A percentile compares a stretch with the other conserved stretches of the same genome.
Conservation (phyloP, 1,140 invertebrate genomes). For the Whitmania pigra region DNA sequence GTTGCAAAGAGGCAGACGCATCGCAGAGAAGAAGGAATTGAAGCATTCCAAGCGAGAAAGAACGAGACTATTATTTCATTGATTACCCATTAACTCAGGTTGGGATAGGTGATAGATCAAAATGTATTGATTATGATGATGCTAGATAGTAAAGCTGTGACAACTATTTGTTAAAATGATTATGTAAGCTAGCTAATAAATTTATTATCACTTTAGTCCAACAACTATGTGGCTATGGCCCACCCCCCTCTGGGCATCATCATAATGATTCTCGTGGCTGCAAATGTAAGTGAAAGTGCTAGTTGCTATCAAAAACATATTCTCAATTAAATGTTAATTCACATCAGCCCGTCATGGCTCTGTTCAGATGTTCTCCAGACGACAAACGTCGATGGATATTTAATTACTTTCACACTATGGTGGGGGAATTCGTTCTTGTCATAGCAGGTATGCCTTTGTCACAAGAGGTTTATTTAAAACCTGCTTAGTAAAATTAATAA, state of each 20-base stretch:
- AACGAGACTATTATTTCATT: too few species aligned
- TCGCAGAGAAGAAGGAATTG: too few species aligned
- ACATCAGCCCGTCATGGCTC: slow-evolving; percentile 13
- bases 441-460: slow-evolving; percentile 1
- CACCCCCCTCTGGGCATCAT: slow-evolving; percentile 18
- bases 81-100: too few species aligned
- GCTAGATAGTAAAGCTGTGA: too few species aligned
- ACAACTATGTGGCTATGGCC: background rate
- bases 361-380: slow-evolving; percentile 12
- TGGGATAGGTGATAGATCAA: too few species aligned
- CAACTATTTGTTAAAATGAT: background rate
- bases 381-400: slow-evolving; percentile 15
- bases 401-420: slow-evolving; percentile 9
- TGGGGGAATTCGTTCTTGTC: slow-evolving; percentile 3
- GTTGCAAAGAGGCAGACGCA: too few species aligned
- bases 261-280: slow-evolving; percentile 14
- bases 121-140: too few species aligned
- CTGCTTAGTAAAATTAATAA: background rate
- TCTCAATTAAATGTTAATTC: background rate
- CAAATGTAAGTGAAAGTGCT: slow-evolving; percentile 12
- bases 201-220: background rate
- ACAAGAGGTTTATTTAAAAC: background rate
- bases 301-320: background rate
- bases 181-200: background rate
- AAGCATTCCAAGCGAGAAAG: too few species aligned